Conservation (phyloP, 2,888 invertebrate genomes). For the Boloria selene region DNA sequence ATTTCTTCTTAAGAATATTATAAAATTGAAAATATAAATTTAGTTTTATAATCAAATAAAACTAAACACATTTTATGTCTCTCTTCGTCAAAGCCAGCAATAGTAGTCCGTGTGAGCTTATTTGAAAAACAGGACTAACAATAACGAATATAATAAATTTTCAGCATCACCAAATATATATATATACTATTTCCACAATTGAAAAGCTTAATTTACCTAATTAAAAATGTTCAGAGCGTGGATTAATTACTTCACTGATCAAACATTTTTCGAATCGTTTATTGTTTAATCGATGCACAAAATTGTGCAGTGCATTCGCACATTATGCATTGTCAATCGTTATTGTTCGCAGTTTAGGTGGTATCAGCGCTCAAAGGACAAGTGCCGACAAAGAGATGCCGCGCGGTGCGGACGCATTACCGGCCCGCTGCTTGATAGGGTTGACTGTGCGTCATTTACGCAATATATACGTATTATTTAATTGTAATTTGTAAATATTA, state of each 20-base stretch:
- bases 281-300: slow-evolving; percentile 26
- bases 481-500: background rate
- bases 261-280: slow-evolving; percentile 17
- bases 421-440: slow-evolving; percentile 70
- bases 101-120: background rate
- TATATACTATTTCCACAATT: background rate
- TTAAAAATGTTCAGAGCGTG: slow-evolving; percentile 17
- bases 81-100: too few species aligned
- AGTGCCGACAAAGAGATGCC: slow-evolving; percentile 74
- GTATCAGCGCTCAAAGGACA: slow-evolving; percentile 65
- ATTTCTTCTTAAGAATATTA: too few species aligned
- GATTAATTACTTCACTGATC: slow-evolving; percentile 15
- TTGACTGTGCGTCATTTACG: slow-evolving; percentile 46
- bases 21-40: too few species aligned
- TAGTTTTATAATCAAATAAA: background rate
- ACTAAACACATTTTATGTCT: background rate
- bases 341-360: slow-evolving; percentile 50
- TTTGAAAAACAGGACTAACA: background rate
- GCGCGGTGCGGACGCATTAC: slow-evolving; percentile 77
- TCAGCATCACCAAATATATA: slow-evolving; percentile 5
- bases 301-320: slow-evolving; percentile 41
- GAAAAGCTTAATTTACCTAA: slow-evolving; percentile 14
- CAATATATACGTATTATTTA: background rate
- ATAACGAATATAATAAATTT: slow-evolving; percentile 12
- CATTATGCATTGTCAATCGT: slow-evolving; percentile 45